Evolutionary conservation across 2,888 invertebrate genomes (phyloP).

Genomic region (Cantharis lateralis): DNA sequence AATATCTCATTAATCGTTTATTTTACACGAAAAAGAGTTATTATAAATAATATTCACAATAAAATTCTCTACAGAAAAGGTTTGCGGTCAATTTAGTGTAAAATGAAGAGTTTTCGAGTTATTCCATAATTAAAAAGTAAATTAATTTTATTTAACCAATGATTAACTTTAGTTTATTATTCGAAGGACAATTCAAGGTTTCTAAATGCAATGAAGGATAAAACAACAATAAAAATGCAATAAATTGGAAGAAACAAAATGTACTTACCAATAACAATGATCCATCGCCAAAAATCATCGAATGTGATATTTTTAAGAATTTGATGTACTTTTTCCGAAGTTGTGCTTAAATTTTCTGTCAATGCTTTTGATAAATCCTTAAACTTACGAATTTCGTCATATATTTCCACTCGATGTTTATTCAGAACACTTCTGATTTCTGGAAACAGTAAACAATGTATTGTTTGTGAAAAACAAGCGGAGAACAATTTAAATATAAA

Average conservation of each 20-base stretch:
- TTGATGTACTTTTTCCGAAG: constrained; percentile 48
- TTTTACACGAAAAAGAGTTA: too few species aligned
- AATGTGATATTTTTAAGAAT: constrained; percentile 59
- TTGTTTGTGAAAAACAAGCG: not conserved
- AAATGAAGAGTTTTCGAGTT: too few species aligned
- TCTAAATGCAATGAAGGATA: too few species aligned
- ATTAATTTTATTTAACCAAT: too few species aligned
- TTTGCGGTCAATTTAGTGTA: too few species aligned
- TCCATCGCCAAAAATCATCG: constrained; percentile 70
- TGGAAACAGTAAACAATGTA: constrained; percentile 45
- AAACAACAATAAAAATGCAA: too few species aligned
- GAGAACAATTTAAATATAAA: not conserved
- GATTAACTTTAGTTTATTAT: too few species aligned
- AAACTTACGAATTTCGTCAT: constrained; percentile 62
- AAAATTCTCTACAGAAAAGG: too few species aligned
- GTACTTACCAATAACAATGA: constrained; percentile 62
- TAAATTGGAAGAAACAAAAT: not conserved
- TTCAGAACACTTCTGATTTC: constrained; percentile 65
- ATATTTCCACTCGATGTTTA: constrained; percentile 61
- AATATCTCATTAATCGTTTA: too few species aligned
- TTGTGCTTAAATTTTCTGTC: constrained; percentile 36
- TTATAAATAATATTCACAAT: too few species aligned
- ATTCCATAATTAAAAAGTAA: too few species aligned
- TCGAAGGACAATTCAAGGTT: too few species aligned
- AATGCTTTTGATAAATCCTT: constrained; percentile 63